Evolutionary conservation across 2,113 vertebrate species (phyloP), one percentile per base, ranked within the genome.

Genomic region (Tragelaphus buxtoni): DNA sequence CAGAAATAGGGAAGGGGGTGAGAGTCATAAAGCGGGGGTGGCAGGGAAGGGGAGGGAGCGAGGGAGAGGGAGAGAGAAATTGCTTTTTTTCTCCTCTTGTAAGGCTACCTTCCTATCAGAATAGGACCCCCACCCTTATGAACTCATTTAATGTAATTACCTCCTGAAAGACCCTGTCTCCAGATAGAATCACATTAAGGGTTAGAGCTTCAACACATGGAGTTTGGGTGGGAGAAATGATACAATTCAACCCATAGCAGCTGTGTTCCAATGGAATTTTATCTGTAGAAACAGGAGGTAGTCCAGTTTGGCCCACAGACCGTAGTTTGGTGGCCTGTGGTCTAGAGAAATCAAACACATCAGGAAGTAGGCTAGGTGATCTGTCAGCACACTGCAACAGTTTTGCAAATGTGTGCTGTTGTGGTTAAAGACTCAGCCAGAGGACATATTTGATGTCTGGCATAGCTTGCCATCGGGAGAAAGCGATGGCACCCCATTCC

Each of bases 201-300:
- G 24, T 79, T 42, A 74, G 35, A 30, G 24, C 77, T 63, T 92
- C 45, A 61, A 39, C 12, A 2, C 61, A 32, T 9, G 26, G n/a
- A 69, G 85, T 79, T 13, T 39, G 69, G 35, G 22, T 11, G 9
- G 24, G 10, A 4, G 9, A 42, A 55, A 24, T 55, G 47, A 49
- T 20, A 83, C 20, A 63, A 11, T 63, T 76, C 55, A 61, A 76
- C 85, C 9, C 53, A 39, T 26, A 28, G 49, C 32, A 86, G 9
- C 49, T 80, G 39, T 63, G 39, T 76, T 87, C 24, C 47, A 96
- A 63, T 87, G 53, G 53, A 81, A 32, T 35, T 87, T 87, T 90
- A 53, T 86, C 86, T 96, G 51, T 24, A 60, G 69, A 80, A 85
- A 79, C 16, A 55, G 30, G 12, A 81, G 60, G 35, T 55, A 3